Evolutionary conservation across 1,140 invertebrate species (phyloP), one percentile per base, ranked within the genome.

Genomic region (Calephelis nemesis): DNA sequence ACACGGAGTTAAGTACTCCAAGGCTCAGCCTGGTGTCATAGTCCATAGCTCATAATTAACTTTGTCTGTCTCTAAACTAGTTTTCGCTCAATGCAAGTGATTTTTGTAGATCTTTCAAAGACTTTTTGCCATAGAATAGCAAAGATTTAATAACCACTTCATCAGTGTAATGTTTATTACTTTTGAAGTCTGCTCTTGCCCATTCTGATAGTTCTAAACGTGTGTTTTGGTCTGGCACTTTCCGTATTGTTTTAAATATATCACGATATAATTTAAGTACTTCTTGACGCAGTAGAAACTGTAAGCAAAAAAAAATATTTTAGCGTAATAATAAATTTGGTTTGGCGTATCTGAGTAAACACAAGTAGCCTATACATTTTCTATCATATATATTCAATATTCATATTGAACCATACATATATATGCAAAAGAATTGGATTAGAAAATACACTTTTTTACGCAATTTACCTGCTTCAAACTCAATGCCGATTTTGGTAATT

Each of bases 231-330:
- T 96, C 94, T 3, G 95, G 94, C 8, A 97, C 93, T 82, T 94
- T 83, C 72, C 91, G 92, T 66, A 96, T 93, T 15, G 95, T 93
- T 64, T 94, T 93, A 69, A 96, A 94, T 67, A 97, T 95, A 49
- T 95, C 93, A 70, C 95, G 90, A 77, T 97, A 97, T 1, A 96
- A 82, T 78, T 95, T 95, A n/a, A 96, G 81, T 4, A 97, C 96
- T 88, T 96, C 94, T 89, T 95, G 94, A 54, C 95, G 93, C 30
- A 96, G 84, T 79, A 97, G 93, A 89, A 97, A 97, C 96, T 97
- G 78, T n/a, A 89, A 69, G 7, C 30, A 52, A 54, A 40, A 11
- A 42, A 62, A n/a, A 49, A 40, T 12, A 62, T 65, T 13, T 10
- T 50, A 50, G n/a, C 6, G 7, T 5, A 6, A 1, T 5, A 6